Base-by-base conservation (phyloP, 2,888 invertebrate genomes). In the Pachliopta kotzebuea region DNA sequence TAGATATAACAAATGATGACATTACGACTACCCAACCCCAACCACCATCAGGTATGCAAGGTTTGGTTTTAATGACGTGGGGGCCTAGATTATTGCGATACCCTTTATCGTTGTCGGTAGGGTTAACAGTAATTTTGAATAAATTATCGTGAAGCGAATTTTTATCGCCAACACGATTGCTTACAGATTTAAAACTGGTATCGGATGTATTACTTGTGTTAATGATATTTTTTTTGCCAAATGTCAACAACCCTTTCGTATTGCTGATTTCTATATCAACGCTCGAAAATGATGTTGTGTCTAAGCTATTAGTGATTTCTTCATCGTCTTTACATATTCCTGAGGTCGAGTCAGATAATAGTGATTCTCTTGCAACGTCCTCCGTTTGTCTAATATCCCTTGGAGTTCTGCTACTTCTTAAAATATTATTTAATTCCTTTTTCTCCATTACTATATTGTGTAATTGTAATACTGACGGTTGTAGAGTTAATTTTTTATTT, bases 1-100 rank as follows among this genome's bases (percentile, higher is more conserved):
- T 94, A 23, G 97, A 97, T 65, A 98, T 95, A 53, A 97, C 81
- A 71, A 98, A 94, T 0, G 97, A 96, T 4, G 97, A 95, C 50
- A 96, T 83, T 0, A 98, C 98, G 1, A 98, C 96, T 23, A 97
- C 93, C 98, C 97, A 98, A 11, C 97, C 97, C 95, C 96, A 97
- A 2, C 96, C 97, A 0, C 96, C 96, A 74, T 97, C 96, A 0
- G 96, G 96, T 55, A 95, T 94, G 53, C 90, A 91, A 0, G 94
- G 92, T 71, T 92, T 91, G 23, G 69, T 73, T 17, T 74, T 74
- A 50, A 78, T 73, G 59, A 78, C 70, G 42, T 67, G 69, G 1
- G 62, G 37, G 72, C 68, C 75, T 67, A 74, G 59, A 17, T 68
- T 69, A 53, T 72, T 70, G 17, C 64, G 60, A 54, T 76, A 69